Conservation (phyloP, 2,888 invertebrate genomes). For the Danaus chrysippus region DNA sequence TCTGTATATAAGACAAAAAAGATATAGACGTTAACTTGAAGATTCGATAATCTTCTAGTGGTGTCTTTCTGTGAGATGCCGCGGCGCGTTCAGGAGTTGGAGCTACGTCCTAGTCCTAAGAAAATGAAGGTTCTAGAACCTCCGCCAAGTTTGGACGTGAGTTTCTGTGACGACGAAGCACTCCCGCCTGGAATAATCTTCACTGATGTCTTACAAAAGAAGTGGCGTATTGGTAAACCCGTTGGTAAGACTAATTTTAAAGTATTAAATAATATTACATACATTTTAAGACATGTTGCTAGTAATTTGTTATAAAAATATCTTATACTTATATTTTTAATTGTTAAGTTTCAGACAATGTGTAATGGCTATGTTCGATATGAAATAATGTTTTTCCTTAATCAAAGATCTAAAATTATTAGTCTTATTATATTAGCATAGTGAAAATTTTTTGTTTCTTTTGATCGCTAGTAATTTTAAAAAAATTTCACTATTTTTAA, state of each 20-base stretch:
- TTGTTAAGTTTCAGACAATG: too few species aligned
- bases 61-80: constrained; percentile 47
- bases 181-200: constrained; percentile 85
- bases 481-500: too few species aligned
- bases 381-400: too few species aligned
- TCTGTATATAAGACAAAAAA: background rate
- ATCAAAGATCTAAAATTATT: too few species aligned
- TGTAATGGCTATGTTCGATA: too few species aligned
- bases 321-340: too few species aligned
- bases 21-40: background rate
- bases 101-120: constrained; percentile 51
- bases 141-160: constrained; percentile 54
- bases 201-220: constrained; percentile 87
- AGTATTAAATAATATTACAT: background rate
- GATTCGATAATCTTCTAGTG: constrained; percentile 30
- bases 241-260: constrained; percentile 80
- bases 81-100: constrained; percentile 55
- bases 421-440: too few species aligned
- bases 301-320: too few species aligned
- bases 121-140: constrained; percentile 55
- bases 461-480: too few species aligned
- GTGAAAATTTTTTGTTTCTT: too few species aligned
- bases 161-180: constrained; percentile 71
- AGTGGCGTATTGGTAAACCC: constrained; percentile 92
- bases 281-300: too few species aligned